A percentile compares a stretch with the other conserved stretches of the same genome.
Conservation (phyloP, 2,797 vertebrate species). For the Arrhamphus sclerolepis region DNA sequence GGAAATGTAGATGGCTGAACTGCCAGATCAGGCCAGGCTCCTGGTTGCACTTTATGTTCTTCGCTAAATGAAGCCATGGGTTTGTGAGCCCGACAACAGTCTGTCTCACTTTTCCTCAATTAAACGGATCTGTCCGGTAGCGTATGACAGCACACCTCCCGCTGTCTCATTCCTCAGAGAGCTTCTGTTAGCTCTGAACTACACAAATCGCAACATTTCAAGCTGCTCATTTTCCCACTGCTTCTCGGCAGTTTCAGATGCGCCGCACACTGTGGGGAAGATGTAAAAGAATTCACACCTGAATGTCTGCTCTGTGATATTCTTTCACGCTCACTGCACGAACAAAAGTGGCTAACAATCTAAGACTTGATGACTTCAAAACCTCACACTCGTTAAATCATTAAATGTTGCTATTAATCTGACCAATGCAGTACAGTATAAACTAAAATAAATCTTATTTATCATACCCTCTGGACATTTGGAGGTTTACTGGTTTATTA, state of each 20-base stretch:
- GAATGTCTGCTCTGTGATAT: slow-evolving; percentile 19
- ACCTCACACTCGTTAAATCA: not conserved
- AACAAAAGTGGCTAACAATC: slow-evolving; percentile 5
- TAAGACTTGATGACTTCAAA: slow-evolving; percentile 22
- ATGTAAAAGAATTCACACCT: slow-evolving; percentile 34
- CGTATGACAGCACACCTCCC: slow-evolving; percentile 53
- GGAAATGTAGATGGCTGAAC: slow-evolving; percentile 29
- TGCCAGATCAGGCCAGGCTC: slow-evolving; percentile 29
- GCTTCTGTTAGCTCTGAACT: slow-evolving; percentile 50
- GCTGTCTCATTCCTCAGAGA: slow-evolving; percentile 58
- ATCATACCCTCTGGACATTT: slow-evolving; percentile 25
- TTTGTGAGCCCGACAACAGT: slow-evolving; percentile 49
- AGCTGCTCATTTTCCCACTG: slow-evolving; percentile 36
- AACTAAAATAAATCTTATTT: slow-evolving; percentile 41
- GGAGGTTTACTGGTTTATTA: slow-evolving; percentile 36
- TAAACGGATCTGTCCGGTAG: slow-evolving; percentile 61
- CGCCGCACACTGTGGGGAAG: not conserved
- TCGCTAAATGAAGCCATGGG: slow-evolving; percentile 46
- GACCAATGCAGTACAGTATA: slow-evolving; percentile 5
- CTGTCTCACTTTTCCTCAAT: slow-evolving; percentile 67
- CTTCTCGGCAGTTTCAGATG: slow-evolving; percentile 32
- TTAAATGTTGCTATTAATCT: slow-evolving; percentile 25
- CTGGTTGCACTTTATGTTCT: slow-evolving; percentile 46
- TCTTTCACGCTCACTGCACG: slow-evolving; percentile 4
- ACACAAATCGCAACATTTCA: slow-evolving; percentile 56